These are phyloP conservation scores for Acrocephalus arundinaceus DNA, from an alignment of 2,113 vertebrate genomes.

Conservation along the genomic window DNA sequence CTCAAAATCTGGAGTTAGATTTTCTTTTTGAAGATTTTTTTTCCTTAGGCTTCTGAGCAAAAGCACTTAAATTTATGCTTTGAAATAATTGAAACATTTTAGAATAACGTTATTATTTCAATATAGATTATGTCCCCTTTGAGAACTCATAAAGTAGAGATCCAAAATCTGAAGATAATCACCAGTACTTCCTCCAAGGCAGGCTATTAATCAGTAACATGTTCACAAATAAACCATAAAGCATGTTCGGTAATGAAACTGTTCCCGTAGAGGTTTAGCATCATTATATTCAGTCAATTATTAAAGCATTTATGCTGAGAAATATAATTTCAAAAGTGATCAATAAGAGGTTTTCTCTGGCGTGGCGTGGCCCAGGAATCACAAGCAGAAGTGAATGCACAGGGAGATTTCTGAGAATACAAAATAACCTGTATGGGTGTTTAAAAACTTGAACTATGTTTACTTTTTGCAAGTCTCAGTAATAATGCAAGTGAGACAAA, in stretches of 20 bases:
- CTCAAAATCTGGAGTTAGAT: not conserved
- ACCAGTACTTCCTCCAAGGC: not conserved
- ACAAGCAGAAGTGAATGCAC: not conserved
- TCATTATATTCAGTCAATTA: slow-evolving; percentile 45
- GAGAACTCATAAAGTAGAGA: not conserved
- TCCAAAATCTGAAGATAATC: slow-evolving; percentile 13
- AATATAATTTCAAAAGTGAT: slow-evolving; percentile 49
- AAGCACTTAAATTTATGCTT: not conserved
- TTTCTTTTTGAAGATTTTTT: not conserved
- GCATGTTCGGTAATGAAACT: not conserved
- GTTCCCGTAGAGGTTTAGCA: not conserved
- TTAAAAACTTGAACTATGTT: not conserved
- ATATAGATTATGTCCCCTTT: not conserved
- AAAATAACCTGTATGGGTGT: fast-evolving
- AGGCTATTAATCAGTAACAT: not conserved
- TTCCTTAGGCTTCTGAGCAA: not conserved
- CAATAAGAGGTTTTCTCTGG: slow-evolving; percentile 2
- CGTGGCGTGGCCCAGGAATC: not conserved
- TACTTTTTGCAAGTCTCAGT: not conserved
- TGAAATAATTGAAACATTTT: not conserved
- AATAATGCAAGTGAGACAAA: not conserved
- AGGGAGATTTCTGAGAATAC: not conserved
- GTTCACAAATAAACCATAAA: slow-evolving; percentile 40
- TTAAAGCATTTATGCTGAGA: slow-evolving; percentile 36
- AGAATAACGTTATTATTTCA: not conserved